Evolutionary conservation across 2,888 invertebrate species (phyloP), one percentile per base, ranked within the genome.

Genomic region (Chrysolina haemoptera): DNA sequence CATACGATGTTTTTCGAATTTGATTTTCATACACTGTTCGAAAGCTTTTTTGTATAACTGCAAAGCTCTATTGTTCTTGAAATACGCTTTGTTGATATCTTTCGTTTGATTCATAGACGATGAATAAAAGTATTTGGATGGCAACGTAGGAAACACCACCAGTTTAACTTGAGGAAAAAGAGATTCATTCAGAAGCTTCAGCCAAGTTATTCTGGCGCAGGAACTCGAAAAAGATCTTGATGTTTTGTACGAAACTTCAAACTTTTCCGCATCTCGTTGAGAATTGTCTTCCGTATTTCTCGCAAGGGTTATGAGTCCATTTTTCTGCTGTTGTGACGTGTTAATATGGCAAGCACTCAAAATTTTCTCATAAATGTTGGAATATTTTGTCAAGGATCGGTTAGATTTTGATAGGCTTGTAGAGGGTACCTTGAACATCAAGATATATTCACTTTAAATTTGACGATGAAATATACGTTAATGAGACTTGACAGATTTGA

Each of bases 391-490:
- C 50, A 71, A 67, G 69, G 76, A 75, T 65, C 68, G 76, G 48
- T 79, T 70, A 22, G 79, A 75, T 74, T 78, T 81, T n/a, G 76
- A 27, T 64, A 81, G 63, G 73, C 71, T 77, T 20, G 75, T 76
- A 63, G 78, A 79, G 55, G 80, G 64, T 66, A 81, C 71, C 75
- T 79, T 81, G 74, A 80, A 81, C 81, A 81, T 81, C 74, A 68
- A 74, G 63, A 67, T 70, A 70, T 74, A 76, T 78, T 62, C 76
- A 79, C 79, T 76, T 79, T 78, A 80, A 81, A 78, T 80, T 80
- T 78, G 79, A 79, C 75, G 80, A 71, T 66, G 74, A 70, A 76
- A 50, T 63, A 78, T 78, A 75, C 78, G 78, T 67, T 41, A 68
- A 80, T 80, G 77, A 69, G 18, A 73, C 67, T 77, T 80, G 79